phyloP scores from a whole-genome alignment of 2,797 vertebrate species.

The Pelobates cultripes region DNA sequence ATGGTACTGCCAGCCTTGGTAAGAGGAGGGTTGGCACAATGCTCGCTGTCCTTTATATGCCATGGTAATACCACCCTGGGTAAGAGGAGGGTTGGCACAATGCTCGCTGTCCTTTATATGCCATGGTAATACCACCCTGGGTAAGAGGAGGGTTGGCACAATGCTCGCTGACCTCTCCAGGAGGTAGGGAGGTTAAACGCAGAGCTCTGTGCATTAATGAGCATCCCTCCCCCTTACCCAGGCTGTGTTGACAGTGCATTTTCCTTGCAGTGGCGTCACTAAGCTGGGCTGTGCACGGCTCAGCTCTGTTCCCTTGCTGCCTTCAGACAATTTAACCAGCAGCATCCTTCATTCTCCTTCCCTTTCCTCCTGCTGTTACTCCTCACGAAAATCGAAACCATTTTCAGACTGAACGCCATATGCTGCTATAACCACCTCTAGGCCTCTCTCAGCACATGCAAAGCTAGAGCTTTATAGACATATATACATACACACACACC shows the following conservation, averaged over 20 bases:
- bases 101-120: background rate
- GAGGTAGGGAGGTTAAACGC: slow-evolving; percentile 18
- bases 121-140: no score
- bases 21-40: slow-evolving; percentile 4
- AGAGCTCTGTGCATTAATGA: slow-evolving; percentile 5
- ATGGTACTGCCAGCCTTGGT: slow-evolving; percentile 3
- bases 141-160: background rate
- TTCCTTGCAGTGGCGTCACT: slow-evolving; percentile 17
- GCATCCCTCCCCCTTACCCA: background rate
- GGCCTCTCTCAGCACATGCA: background rate
- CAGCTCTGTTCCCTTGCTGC: background rate
- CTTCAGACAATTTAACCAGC: background rate
- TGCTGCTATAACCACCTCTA: no score
- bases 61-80: no score
- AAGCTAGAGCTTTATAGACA: no score
- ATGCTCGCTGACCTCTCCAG: background rate
- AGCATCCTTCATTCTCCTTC: slow-evolving; percentile 15
- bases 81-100: slow-evolving; percentile 2
- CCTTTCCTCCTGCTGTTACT: background rate
- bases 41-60: background rate
- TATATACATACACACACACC: no score
- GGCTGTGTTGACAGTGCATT: slow-evolving; percentile 29
- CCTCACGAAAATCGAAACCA: background rate
- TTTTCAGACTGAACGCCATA: no score
- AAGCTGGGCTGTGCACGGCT: background rate